Conservation (phyloP, 2,888 invertebrate species). For the Drosophila macrospina region DNA sequence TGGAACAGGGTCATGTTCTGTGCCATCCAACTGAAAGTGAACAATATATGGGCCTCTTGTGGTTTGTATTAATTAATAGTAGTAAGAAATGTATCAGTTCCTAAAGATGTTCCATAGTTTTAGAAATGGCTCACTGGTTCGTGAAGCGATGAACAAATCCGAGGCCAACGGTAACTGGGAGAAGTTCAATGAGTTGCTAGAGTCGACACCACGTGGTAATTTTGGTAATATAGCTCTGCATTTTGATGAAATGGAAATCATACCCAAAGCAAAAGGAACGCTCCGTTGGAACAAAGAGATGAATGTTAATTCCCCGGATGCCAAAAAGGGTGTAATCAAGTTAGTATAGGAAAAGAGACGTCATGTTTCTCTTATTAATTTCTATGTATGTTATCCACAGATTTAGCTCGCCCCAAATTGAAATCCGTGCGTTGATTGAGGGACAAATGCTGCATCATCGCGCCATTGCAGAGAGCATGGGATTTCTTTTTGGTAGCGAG, state of each 20-base stretch:
- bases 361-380: neutral
- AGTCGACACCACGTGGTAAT: conserved; percentile 95
- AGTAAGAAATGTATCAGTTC: neutral
- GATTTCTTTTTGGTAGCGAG: conserved; percentile 88
- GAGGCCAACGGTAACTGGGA: conserved; percentile 93
- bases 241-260: conserved; percentile 88
- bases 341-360: conserved; percentile 38
- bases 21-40: conserved; percentile 92
- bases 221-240: conserved; percentile 92
- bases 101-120: conserved; percentile 86
- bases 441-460: conserved; percentile 95
- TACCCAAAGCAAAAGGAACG: conserved; percentile 88
- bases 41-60: conserved; percentile 95
- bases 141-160: conserved; percentile 92
- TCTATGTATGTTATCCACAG: conserved; percentile 47
- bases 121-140: conserved; percentile 96
- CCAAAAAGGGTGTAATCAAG: conserved; percentile 81
- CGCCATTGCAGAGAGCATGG: conserved; percentile 93
- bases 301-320: conserved; percentile 78
- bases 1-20: conserved; percentile 93
- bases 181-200: conserved; percentile 92
- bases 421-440: conserved; percentile 96
- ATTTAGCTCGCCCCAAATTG: conserved; percentile 88
- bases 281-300: conserved; percentile 89
- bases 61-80: conserved; percentile 86